Evolutionary conservation across 2,888 invertebrate genomes (phyloP), one percentile per base, ranked within the genome.

Genomic region (Sphecodes monilicornis): DNA sequence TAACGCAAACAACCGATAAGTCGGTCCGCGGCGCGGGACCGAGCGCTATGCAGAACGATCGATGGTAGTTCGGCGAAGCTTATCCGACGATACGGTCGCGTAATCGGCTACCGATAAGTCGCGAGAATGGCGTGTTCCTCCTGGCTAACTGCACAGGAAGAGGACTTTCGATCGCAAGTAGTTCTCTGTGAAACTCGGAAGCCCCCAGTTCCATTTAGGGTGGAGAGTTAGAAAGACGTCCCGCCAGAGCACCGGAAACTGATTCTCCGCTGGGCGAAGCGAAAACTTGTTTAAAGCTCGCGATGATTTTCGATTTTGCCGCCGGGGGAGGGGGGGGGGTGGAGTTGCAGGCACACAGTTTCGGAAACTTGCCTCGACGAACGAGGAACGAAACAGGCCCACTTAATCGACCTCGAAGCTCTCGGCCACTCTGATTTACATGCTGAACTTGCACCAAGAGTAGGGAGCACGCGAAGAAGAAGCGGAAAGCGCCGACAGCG

Each of bases 161-260:
- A 50, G 29, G 18, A n/a, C 54, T 83, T 86, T 77, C 79, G 77
- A 73, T 76, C 66, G 76, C 85, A 80, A 86, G 77, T 80, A 79
- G 82, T 85, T 86, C 66, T 18, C 50, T 22, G 29, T 72, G 75
- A 41, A 76, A 83, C 87, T 79, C 79, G 85, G 76, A 18, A 32
- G 32, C 3, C 18, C 32, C 16, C 16, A 71, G 79, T 71, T 82
- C 71, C 29, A 60, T 60, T 60, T 60, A 60, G 60, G 26, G 32
- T n/a, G n/a, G 57, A 76, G 86, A 84, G 80, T 87, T 80, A 32
- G 78, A 68, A 83, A 73, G 80, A 86, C 78, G 82, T 86, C 79
- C 79, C 41, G 13, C n/a, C 26, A 71, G 64, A 76, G 70, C 83
- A 36, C 73, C 29, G 60, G 79, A 86, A 86, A 88, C 79, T 86